These are phyloP conservation scores for Lycaon pictus DNA, from an alignment of 2,113 vertebrate species.

Conservation along the genomic window DNA sequence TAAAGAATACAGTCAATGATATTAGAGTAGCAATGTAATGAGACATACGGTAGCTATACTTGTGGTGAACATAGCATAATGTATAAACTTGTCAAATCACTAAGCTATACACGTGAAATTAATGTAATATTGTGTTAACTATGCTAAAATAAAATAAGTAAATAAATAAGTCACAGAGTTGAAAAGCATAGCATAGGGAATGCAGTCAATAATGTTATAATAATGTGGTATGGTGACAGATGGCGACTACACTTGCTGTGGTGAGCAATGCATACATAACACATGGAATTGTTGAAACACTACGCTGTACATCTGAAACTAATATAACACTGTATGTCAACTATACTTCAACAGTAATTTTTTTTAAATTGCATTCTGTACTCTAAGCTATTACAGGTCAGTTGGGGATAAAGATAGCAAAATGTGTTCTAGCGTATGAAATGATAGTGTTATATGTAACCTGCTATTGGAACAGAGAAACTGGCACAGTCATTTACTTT, in stretches of 20 bases:
- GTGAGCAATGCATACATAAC: neutral
- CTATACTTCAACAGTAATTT: neutral
- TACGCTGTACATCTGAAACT: neutral
- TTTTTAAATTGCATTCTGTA: neutral
- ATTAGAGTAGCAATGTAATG: neutral
- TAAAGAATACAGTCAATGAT: neutral
- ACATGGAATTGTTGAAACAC: neutral
- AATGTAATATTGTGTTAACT: neutral
- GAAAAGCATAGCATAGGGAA: neutral
- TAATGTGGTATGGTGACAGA: neutral
- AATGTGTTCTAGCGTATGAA: neutral
- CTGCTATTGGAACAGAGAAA: neutral
- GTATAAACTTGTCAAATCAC: neutral
- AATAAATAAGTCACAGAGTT: neutral
- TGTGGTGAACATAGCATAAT: neutral
- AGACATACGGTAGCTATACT: neutral
- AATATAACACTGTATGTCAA: neutral
- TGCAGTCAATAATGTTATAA: neutral
- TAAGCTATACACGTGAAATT: neutral
- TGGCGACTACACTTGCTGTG: neutral
- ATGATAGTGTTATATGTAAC: neutral
- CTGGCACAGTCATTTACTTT: neutral
- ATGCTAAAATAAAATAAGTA: neutral
- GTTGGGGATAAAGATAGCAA: neutral
- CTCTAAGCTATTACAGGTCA: neutral